These are phyloP conservation scores for Dione vanillae DNA, from an alignment of 2,888 invertebrate genomes.

Conservation along the genomic window DNA sequence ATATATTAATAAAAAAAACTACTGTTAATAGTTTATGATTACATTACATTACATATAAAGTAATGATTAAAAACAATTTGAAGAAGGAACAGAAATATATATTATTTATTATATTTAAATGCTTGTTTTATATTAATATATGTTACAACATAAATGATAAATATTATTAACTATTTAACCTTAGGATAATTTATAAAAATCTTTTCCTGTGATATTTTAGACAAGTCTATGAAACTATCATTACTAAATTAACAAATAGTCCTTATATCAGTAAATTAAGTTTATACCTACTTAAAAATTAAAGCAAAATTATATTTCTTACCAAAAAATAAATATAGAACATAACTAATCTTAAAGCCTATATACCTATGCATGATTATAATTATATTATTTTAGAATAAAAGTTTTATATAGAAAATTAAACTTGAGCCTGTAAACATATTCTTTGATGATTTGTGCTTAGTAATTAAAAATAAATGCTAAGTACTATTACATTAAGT, in stretches of 20 bases:
- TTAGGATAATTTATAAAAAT: conserved; percentile 21
- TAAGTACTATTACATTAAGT: not conserved
- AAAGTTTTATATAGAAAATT: not conserved
- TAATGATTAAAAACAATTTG: not conserved
- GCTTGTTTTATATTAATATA: not conserved
- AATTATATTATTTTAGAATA: not conserved
- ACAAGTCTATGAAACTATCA: conserved; percentile 13
- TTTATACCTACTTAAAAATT: conserved; percentile 1
- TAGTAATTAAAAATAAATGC: not conserved
- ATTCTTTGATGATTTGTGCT: not conserved
- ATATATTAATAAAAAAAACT: not conserved
- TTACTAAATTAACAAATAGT: conserved; percentile 12
- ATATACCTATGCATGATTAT: not conserved
- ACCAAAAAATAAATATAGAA: not conserved
- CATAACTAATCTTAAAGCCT: not conserved
- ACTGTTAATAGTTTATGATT: not conserved
- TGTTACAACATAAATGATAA: not conserved
- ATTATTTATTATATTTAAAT: not conserved
- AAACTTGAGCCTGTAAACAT: not conserved
- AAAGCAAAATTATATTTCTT: conserved; percentile 4
- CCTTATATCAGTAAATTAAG: not conserved
- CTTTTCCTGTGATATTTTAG: conserved; percentile 23
- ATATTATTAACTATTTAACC: conserved; percentile 12
- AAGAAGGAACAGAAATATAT: not conserved
- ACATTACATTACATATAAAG: not conserved